Percentiles rank a stretch among this genome's conserved stretches.
Evolutionary conservation across 1,140 invertebrate species (phyloP).

Genomic region (Globodera ellingtonae): DNA sequence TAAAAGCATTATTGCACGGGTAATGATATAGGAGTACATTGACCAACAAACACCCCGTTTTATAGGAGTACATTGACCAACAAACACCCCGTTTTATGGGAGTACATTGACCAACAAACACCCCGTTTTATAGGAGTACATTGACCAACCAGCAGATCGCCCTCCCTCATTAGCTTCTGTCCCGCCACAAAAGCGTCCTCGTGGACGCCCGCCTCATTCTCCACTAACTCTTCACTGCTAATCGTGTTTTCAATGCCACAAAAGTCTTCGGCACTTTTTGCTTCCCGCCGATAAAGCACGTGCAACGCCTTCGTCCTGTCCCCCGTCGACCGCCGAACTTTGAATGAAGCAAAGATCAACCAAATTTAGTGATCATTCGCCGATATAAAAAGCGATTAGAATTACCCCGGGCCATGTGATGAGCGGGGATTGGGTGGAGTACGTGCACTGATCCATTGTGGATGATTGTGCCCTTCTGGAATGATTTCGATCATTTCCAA

Average conservation of each 20-base stretch:
- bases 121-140: neutral
- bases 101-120: too few species aligned
- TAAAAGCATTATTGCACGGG: too few species aligned
- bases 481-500: conserved; percentile 12
- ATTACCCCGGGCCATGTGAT: conserved; percentile 52
- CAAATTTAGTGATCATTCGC: neutral
- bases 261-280: conserved; percentile 46
- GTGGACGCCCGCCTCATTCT: conserved; percentile 61
- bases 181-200: conserved; percentile 63
- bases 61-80: too few species aligned
- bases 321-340: conserved; percentile 40
- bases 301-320: conserved; percentile 50
- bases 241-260: conserved; percentile 63
- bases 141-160: conserved; percentile 55
- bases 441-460: conserved; percentile 52
- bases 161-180: conserved; percentile 53
- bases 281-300: conserved; percentile 60
- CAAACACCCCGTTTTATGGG: too few species aligned
- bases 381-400: neutral
- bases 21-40: too few species aligned
- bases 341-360: neutral
- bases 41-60: too few species aligned
- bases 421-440: conserved; percentile 61
- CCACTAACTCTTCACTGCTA: conserved; percentile 59
- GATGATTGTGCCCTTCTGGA: conserved; percentile 64